Conservation (phyloP, 2,113 vertebrate genomes). For the Dromiciops gliroides region DNA sequence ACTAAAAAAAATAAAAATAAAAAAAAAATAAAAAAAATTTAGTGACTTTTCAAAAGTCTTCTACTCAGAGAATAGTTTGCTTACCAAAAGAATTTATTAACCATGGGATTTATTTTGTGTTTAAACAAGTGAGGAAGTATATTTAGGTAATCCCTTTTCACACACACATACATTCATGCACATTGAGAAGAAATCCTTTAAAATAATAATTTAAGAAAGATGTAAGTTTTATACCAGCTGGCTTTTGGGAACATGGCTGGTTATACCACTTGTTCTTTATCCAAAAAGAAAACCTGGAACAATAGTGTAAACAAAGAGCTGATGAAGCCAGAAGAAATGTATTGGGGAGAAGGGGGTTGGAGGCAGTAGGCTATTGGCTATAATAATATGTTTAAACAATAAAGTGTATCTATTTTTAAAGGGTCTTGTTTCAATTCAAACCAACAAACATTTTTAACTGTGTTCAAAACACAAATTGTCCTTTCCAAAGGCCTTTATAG, state of each 20-base stretch:
- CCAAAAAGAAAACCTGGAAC: background rate
- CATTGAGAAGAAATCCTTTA: background rate
- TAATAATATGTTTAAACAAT: background rate
- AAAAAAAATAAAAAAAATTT: background rate
- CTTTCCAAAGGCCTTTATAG: background rate
- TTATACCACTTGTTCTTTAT: constrained; percentile 2
- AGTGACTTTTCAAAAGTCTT: background rate
- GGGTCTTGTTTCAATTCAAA: background rate
- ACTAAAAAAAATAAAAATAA: no score
- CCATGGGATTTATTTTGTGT: background rate
- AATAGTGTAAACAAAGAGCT: background rate
- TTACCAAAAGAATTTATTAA: background rate
- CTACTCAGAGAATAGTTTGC: background rate
- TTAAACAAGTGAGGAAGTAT: background rate
- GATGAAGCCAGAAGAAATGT: background rate
- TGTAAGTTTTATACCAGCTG: background rate
- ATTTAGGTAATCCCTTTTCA: background rate
- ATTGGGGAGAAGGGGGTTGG: background rate
- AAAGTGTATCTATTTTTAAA: background rate
- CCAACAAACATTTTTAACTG: background rate
- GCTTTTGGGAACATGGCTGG: background rate
- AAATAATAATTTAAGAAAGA: background rate
- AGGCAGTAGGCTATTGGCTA: background rate
- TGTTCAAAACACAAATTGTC: background rate
- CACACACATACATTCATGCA: background rate